These are phyloP conservation scores for Amphilophus citrinellus DNA, from an alignment of 2,113 vertebrate species.

Conservation along the genomic window DNA sequence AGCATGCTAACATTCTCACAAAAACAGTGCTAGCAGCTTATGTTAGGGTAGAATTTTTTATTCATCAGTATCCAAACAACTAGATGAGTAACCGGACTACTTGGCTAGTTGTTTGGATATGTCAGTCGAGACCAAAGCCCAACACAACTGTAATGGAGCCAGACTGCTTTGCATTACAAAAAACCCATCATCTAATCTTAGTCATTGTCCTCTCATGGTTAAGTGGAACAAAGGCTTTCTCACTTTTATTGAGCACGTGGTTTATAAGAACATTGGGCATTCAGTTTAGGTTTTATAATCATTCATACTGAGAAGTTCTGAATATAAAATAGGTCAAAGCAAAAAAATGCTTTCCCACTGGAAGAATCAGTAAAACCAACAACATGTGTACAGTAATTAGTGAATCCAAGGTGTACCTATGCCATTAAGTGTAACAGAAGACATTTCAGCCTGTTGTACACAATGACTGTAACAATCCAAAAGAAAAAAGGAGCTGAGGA, in stretches of 20 bases:
- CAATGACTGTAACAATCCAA: slow-evolving; percentile 5
- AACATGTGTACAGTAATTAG: background rate
- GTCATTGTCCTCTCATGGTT: background rate
- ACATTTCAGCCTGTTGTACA: background rate
- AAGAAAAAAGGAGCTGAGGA: slow-evolving; percentile 9
- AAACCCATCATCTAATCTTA: background rate
- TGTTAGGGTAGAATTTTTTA: background rate
- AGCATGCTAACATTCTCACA: background rate
- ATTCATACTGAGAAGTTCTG: background rate
- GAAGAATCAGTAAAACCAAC: background rate
- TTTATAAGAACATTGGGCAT: slow-evolving; percentile 23
- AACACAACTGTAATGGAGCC: background rate
- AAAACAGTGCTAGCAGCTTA: background rate
- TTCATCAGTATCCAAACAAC: background rate
- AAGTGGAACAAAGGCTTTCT: background rate
- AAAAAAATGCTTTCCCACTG: background rate
- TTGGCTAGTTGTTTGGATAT: background rate
- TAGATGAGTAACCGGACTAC: background rate
- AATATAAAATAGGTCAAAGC: background rate
- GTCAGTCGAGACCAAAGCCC: background rate
- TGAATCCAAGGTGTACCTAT: background rate
- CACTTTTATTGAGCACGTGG: background rate
- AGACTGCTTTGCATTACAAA: background rate
- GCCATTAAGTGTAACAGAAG: background rate
- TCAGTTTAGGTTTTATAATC: slow-evolving; percentile 29